Evolutionary conservation across 2,888 invertebrate genomes (phyloP).

Genomic region (Augochlorella aurata): DNA sequence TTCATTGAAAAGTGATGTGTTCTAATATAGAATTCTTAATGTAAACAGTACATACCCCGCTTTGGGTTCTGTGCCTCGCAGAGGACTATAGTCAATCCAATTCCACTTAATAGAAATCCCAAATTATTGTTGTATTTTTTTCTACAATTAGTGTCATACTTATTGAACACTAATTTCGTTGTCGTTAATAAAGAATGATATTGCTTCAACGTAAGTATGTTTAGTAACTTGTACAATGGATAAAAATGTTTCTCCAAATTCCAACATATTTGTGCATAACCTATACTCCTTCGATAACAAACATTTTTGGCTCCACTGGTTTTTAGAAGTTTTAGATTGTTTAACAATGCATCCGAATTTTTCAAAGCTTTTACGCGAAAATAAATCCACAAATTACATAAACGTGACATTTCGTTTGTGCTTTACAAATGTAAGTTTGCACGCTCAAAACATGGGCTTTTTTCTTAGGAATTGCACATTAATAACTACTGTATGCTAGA

Average conservation of each 20-base stretch:
- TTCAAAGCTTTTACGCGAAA: slow-evolving; percentile 39
- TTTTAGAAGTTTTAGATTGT: slow-evolving; percentile 36
- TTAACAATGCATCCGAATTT: slow-evolving; percentile 43
- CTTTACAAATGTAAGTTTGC: slow-evolving; percentile 8
- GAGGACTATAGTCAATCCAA: slow-evolving; percentile 68
- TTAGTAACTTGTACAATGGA: slow-evolving; percentile 54
- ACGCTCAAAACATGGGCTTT: slow-evolving; percentile 24
- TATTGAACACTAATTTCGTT: slow-evolving; percentile 27
- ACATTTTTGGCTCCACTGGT: slow-evolving; percentile 32
- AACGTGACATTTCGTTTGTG: slow-evolving; percentile 68
- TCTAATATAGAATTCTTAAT: neutral
- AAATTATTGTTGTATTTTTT: slow-evolving; percentile 49
- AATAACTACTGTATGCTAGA: slow-evolving; percentile 12
- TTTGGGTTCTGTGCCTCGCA: slow-evolving; percentile 65
- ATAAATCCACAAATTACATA: slow-evolving; percentile 58
- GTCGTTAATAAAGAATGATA: slow-evolving; percentile 10
- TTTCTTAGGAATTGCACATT: slow-evolving; percentile 11
- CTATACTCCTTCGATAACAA: slow-evolving; percentile 54
- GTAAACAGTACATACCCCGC: slow-evolving; percentile 63
- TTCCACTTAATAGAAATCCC: slow-evolving; percentile 59
- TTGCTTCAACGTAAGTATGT: slow-evolving; percentile 24
- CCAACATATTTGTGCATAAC: slow-evolving; percentile 66
- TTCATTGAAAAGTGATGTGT: slow-evolving; percentile 2
- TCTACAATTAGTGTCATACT: slow-evolving; percentile 26
- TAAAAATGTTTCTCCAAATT: slow-evolving; percentile 41